Percentiles rank a stretch among this genome's conserved stretches.
Evolutionary conservation across 2,113 vertebrate genomes (phyloP).

Genomic region (Hepsetus odoe): DNA sequence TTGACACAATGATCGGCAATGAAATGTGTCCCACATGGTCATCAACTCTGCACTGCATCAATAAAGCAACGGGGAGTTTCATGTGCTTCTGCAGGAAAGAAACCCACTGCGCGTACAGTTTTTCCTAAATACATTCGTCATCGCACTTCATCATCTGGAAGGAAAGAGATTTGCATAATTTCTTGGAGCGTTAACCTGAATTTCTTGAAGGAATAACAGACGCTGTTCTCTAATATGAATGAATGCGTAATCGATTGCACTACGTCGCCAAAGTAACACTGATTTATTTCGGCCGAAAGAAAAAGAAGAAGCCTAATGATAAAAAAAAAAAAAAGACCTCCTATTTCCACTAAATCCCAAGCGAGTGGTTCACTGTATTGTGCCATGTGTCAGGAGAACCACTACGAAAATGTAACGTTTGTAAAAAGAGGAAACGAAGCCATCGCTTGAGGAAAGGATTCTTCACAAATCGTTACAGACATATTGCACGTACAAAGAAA

Average conservation of each 20-base stretch:
- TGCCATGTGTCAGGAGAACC: conserved; percentile 60
- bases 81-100: conserved; percentile 57
- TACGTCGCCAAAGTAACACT: conserved; percentile 92
- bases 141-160: conserved; percentile 66
- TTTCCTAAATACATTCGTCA: conserved; percentile 64
- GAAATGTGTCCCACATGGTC: neutral
- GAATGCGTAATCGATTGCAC: conserved; percentile 87
- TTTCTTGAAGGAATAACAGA: conserved; percentile 86
- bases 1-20: neutral
- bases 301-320: conserved; percentile 68
- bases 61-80: neutral
- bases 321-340: conserved; percentile 72
- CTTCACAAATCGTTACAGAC: conserved; percentile 67
- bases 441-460: conserved; percentile 55
- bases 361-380: conserved; percentile 60
- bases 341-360: conserved; percentile 76
- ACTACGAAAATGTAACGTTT: conserved; percentile 28
- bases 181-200: conserved; percentile 64
- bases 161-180: conserved; percentile 50
- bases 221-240: conserved; percentile 71
- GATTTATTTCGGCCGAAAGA: conserved; percentile 83
- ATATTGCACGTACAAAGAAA: conserved; percentile 75
- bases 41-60: neutral
- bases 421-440: neutral
- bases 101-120: conserved; percentile 58